A percentile compares a stretch with the other conserved stretches of the same genome.
Evolutionary conservation across 2,113 vertebrate genomes (phyloP).

Genomic region (Nerophis lumbriciformis): DNA sequence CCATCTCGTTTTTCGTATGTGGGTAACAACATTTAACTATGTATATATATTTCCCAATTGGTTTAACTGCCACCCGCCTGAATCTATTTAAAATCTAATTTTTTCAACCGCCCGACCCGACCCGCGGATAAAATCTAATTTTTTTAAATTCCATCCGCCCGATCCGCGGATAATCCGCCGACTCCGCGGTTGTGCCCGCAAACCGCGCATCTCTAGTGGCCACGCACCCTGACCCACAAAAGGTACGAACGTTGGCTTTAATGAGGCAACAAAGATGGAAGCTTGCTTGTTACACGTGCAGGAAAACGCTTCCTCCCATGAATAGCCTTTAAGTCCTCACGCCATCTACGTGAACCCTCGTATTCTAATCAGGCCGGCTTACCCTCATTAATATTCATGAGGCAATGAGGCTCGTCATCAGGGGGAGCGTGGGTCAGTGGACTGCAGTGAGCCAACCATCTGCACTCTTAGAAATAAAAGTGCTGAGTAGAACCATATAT

Average conservation of each 20-base stretch:
- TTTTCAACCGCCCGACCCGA: too few species aligned
- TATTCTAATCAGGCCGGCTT: conserved; percentile 60
- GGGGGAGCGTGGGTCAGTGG: neutral
- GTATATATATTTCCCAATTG: too few species aligned
- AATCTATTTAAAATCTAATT: too few species aligned
- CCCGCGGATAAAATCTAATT: too few species aligned
- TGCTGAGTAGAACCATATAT: too few species aligned
- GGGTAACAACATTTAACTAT: too few species aligned
- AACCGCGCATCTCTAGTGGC: conserved; percentile 5
- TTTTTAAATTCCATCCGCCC: too few species aligned
- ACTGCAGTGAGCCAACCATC: conserved; percentile 45
- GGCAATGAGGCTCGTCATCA: conserved; percentile 7
- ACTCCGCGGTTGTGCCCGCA: too few species aligned
- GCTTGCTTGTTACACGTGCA: conserved; percentile 24
- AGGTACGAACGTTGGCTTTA: conserved; percentile 36
- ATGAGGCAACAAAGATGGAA: conserved; percentile 43
- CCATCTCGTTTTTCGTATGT: too few species aligned
- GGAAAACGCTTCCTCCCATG: conserved; percentile 30
- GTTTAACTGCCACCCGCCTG: too few species aligned
- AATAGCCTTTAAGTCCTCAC: conserved; percentile 45
- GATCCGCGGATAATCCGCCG: too few species aligned
- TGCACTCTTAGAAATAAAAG: too few species aligned
- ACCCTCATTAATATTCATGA: conserved; percentile 58
- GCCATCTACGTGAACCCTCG: conserved; percentile 39
- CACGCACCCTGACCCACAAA: conserved; percentile 50